These are phyloP conservation scores for Gastracanthus pulcherrimus DNA, from an alignment of 2,888 invertebrate genomes.

Conservation along the genomic window DNA sequence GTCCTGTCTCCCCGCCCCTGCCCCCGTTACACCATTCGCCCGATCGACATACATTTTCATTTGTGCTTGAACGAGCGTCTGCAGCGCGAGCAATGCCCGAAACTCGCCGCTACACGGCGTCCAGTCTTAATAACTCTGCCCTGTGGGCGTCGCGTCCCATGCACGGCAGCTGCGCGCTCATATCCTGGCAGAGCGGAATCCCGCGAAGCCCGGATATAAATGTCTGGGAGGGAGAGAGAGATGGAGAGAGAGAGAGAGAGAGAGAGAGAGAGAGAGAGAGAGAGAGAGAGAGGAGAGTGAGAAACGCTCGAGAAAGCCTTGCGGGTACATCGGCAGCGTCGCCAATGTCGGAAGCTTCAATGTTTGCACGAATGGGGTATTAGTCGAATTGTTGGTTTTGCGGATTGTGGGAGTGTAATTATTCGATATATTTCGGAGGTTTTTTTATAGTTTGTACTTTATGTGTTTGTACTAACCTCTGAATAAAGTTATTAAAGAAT, in stretches of 20 bases:
- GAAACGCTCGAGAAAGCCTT: constrained; percentile 14
- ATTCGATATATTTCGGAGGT: too few species aligned
- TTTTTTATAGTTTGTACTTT: too few species aligned
- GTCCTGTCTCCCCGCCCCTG: background rate
- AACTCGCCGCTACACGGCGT: too few species aligned
- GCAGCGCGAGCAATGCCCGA: background rate
- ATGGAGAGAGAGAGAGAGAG: too few species aligned
- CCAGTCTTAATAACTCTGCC: background rate
- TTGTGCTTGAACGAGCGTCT: background rate
- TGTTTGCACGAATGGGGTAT: background rate
- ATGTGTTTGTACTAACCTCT: too few species aligned
- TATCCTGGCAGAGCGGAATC: background rate
- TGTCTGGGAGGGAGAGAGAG: too few species aligned
- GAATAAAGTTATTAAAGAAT: too few species aligned
- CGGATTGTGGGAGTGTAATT: constrained; percentile 15
- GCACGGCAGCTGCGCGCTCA: background rate
- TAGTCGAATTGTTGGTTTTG: constrained; percentile 29
- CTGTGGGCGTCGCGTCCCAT: background rate
- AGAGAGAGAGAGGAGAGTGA: too few species aligned
- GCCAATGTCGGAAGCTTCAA: background rate
- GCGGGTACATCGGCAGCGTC: constrained; percentile 3
- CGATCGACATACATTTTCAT: constrained; percentile 37
- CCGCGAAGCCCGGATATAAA: constrained; percentile 27
- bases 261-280: too few species aligned
- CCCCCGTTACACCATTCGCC: too few species aligned